Conservation (phyloP, 2,113 vertebrate species). For the Caretta caretta region DNA sequence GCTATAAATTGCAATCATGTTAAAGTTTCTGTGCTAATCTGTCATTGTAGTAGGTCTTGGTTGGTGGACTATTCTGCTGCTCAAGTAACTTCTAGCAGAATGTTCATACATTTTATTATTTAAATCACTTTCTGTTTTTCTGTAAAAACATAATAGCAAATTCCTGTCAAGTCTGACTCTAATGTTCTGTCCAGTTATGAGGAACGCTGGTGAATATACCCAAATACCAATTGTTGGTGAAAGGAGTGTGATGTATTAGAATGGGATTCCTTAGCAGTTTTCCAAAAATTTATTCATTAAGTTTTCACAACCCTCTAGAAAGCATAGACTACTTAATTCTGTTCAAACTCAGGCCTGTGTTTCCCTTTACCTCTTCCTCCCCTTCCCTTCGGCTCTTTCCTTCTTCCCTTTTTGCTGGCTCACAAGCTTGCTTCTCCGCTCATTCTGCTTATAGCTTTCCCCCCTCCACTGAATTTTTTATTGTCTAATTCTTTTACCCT, state of each 20-base stretch:
- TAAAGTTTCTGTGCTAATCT: not conserved
- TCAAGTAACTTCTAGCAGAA: not conserved
- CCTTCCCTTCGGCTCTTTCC: not conserved
- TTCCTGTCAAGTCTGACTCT: not conserved
- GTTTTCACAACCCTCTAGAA: not conserved
- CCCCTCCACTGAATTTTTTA: not conserved
- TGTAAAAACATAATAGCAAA: not conserved
- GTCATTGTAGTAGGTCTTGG: not conserved
- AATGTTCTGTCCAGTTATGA: not conserved
- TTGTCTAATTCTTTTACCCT: not conserved
- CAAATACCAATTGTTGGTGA: not conserved
- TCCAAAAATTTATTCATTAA: not conserved
- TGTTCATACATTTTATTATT: not conserved
- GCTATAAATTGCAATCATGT: not conserved
- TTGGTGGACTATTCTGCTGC: not conserved
- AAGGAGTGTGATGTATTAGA: rapidly evolving
- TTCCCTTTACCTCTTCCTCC: not conserved
- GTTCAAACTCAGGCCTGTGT: not conserved
- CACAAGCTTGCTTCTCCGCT: not conserved
- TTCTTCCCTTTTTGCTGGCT: not conserved
- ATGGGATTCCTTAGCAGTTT: not conserved
- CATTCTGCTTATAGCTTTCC: not conserved
- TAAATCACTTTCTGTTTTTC: not conserved
- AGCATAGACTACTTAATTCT: not conserved
- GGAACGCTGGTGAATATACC: not conserved